Base-by-base conservation (phyloP, 2,797 vertebrate species). In the Lacerta viridis region DNA sequence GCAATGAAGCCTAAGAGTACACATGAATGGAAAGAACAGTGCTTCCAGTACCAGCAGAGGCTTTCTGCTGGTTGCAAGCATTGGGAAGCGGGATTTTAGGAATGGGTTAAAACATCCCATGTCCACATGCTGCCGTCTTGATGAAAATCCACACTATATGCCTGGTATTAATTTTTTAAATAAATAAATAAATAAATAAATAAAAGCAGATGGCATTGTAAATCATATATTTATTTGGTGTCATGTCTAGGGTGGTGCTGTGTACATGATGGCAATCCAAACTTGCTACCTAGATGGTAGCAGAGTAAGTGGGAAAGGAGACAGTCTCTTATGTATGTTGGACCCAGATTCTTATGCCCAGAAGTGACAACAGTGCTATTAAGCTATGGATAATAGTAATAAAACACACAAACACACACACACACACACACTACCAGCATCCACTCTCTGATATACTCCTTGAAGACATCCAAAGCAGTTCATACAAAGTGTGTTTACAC, bases 401-500 rank as follows among this genome's bases (percentile, higher is more conserved):
- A 25, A 20, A 3, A 36, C 91, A 94, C 93, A 85, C 87, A 91
- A 36, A 50, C 46, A 50, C 46, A 55, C 8, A 39, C 91, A 93
- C 93, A 91, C 74, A 50, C 36, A 83, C n/a, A 71, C 8, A n/a
- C 50, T 33, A 18, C 61, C 61, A 64, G 61, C 15, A 41, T 3
- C 23, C 4, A 50, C 68, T 93, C 72, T 90, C 88, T 91, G 76
- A 91, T 91, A 88, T 80, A 0, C 13, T 90, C 86, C 92, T 94
- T 90, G 43, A 23, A 25, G 39, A 71, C 50, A 90, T 80, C 75
- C 81, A 79, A 75, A 90, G 77, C 86, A 91, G 81, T 91, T 94
- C 91, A 90, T 5, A 0, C 92, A 95, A 95, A 95, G 91, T 80
- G 66, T 36, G 91, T 93, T 95, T 95, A 69, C 84, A 95, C 92